Conservation (phyloP, 2,113 vertebrate species). For the Cyanoramphus novaezelandiae region DNA sequence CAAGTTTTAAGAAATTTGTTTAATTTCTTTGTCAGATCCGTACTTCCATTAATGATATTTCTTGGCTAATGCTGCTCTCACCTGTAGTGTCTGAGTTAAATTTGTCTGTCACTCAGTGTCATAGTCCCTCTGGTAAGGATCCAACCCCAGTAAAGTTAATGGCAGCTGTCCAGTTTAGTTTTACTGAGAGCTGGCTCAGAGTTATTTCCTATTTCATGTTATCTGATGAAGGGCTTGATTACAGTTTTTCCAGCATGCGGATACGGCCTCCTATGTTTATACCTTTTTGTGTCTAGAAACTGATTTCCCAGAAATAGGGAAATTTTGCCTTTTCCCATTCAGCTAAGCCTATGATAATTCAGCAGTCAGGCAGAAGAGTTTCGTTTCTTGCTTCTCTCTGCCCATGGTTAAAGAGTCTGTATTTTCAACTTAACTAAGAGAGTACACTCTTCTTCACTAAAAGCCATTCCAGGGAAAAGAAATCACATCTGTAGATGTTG, state of each 20-base stretch:
- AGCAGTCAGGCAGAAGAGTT: background rate
- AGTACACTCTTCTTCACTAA: background rate
- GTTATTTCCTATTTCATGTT: slow-evolving; percentile 38
- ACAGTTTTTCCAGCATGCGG: background rate
- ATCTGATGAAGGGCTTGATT: slow-evolving; percentile 30
- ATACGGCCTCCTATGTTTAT: background rate
- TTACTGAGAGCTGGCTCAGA: background rate
- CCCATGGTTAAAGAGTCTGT: background rate
- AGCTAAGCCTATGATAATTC: background rate
- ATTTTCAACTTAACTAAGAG: background rate
- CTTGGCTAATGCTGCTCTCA: background rate
- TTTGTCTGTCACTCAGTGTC: background rate
- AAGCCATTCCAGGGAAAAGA: background rate
- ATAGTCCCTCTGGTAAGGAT: background rate
- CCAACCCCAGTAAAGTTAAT: background rate
- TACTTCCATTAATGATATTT: background rate
- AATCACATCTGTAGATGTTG: background rate
- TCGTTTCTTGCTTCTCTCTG: background rate
- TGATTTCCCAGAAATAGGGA: slow-evolving; percentile 45
- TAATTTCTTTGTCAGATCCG: background rate
- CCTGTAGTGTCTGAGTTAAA: background rate
- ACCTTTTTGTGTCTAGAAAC: background rate
- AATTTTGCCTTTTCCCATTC: background rate
- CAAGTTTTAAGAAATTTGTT: background rate
- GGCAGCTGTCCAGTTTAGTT: slow-evolving; percentile 1